Evolutionary conservation across 2,797 vertebrate genomes (phyloP).

Genomic region (Tragopan temminckii): DNA sequence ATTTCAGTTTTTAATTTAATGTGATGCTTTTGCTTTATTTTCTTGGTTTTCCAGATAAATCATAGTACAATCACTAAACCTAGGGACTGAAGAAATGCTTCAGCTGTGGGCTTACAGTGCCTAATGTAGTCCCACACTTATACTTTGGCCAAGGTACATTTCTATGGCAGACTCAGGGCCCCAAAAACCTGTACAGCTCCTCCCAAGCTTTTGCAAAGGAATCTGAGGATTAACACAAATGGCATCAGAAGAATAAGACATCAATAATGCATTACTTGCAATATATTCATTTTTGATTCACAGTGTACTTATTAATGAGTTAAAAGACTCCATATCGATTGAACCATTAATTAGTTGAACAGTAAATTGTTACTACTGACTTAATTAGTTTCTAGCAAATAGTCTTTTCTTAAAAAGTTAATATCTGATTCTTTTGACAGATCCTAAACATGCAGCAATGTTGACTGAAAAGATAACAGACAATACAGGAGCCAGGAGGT

Average conservation of each 20-base stretch:
- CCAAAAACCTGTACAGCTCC: neutral
- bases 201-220: neutral
- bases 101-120: neutral
- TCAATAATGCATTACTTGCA: neutral
- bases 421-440: neutral
- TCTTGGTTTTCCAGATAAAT: neutral
- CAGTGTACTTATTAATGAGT: neutral
- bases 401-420: slow-evolving; percentile 13
- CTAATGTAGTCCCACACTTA: neutral
- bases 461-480: slow-evolving; percentile 16
- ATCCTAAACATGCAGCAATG: neutral
- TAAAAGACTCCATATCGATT: neutral
- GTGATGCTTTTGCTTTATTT: neutral
- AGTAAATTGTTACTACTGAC: neutral
- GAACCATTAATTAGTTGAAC: neutral
- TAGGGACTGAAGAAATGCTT: neutral
- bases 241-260: neutral
- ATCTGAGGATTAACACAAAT: neutral
- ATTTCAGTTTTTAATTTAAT: neutral
- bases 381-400: neutral
- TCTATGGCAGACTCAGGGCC: neutral
- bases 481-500: neutral
- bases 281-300: neutral
- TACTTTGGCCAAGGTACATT: neutral
- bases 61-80: neutral